Percentiles rank a stretch among this genome's conserved stretches.
Evolutionary conservation across 2,888 invertebrate genomes (phyloP).

Genomic region (Petrophora chlorosata): DNA sequence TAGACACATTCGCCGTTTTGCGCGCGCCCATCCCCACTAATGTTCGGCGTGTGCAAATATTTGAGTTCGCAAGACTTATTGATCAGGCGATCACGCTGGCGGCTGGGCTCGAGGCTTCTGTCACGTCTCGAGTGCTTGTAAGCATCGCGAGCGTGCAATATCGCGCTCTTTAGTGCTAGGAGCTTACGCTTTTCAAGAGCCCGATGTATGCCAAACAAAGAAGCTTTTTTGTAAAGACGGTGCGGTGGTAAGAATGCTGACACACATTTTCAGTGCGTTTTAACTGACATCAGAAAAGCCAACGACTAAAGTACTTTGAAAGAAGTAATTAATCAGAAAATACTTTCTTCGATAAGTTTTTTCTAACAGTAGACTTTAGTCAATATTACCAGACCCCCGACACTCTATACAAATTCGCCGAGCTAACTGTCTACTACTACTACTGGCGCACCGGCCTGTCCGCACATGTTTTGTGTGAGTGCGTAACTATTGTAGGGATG

Average conservation of each 20-base stretch:
- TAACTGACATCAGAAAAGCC: too few relatives aligned
- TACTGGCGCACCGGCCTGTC: too few relatives aligned
- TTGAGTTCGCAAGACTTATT: constrained; percentile 75
- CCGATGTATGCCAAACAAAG: constrained; percentile 7
- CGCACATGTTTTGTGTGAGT: too few relatives aligned
- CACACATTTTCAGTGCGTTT: not conserved
- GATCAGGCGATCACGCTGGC: constrained; percentile 75
- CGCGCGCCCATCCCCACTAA: constrained; percentile 56
- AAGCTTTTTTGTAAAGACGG: not conserved
- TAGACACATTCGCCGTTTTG: constrained; percentile 51
- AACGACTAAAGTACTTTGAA: too few relatives aligned
- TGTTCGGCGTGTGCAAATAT: constrained; percentile 78
- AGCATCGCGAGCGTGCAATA: constrained; percentile 53
- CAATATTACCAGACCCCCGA: too few relatives aligned
- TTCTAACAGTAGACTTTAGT: too few relatives aligned
- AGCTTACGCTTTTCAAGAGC: constrained; percentile 1
- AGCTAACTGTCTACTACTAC: too few relatives aligned
- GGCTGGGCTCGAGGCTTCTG: constrained; percentile 70
- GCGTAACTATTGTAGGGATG: too few relatives aligned
- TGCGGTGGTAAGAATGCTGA: constrained; percentile 1
- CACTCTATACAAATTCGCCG: too few relatives aligned
- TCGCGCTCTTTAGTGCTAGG: constrained; percentile 37
- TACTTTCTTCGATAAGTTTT: too few relatives aligned
- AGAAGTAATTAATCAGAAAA: too few relatives aligned
- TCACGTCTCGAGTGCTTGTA: constrained; percentile 77